These are phyloP conservation scores for Nerophis lumbriciformis DNA, from an alignment of 2,113 vertebrate genomes.

Conservation along the genomic window DNA sequence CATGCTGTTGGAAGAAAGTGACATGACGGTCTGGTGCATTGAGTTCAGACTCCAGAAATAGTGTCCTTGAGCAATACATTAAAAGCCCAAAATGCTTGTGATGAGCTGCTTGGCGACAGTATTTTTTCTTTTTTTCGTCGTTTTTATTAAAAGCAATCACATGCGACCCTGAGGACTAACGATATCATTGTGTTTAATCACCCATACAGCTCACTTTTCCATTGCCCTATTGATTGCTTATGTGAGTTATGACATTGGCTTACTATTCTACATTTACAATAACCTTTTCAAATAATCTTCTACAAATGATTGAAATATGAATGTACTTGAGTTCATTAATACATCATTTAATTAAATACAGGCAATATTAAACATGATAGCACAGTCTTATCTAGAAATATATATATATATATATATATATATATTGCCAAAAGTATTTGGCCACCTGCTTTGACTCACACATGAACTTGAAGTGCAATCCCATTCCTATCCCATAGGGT, in stretches of 20 bases:
- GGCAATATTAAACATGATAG: too few relatives aligned
- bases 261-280: neutral
- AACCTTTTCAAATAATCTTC: neutral
- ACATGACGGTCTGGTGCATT: neutral
- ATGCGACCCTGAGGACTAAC: neutral
- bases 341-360: too few relatives aligned
- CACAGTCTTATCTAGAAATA: too few relatives aligned
- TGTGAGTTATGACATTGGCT: neutral
- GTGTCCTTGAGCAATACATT: conserved; percentile 5
- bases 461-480: too few relatives aligned
- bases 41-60: neutral
- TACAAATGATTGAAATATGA: neutral
- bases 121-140: neutral
- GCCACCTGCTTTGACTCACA: too few relatives aligned
- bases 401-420: too few relatives aligned
- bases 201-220: neutral
- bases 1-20: neutral
- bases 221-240: neutral
- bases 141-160: conserved; percentile 5
- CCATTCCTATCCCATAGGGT: too few relatives aligned
- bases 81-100: neutral
- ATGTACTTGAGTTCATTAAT: too few relatives aligned
- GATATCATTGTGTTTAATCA: neutral
- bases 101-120: neutral
- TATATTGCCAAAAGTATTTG: too few relatives aligned